phyloP scores from a whole-genome alignment of 2,888 invertebrate species.

The Oligia strigilis region DNA sequence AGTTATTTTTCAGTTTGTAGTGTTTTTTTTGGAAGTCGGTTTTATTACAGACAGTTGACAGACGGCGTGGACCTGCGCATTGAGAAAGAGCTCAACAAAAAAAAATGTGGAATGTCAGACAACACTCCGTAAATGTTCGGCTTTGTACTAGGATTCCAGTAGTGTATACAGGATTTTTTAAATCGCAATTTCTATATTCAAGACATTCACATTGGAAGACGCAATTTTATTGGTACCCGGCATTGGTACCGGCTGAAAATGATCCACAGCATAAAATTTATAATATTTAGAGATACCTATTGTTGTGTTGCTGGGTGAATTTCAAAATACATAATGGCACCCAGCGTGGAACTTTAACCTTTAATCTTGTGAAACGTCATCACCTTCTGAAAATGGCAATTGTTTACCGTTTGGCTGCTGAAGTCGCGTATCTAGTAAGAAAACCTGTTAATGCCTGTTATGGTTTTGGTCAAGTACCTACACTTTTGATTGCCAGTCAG shows the following conservation, averaged over 20 bases:
- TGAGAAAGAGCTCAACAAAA: not conserved
- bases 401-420: not conserved
- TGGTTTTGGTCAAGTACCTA: not conserved
- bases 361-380: not conserved
- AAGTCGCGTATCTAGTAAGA: not conserved
- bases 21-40: too few relatives aligned
- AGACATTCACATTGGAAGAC: not conserved
- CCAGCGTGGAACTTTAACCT: not conserved
- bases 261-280: not conserved
- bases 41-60: not conserved
- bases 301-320: not conserved
- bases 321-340: not conserved
- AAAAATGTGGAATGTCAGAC: not conserved
- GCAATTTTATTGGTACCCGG: not conserved
- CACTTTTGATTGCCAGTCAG: not conserved
- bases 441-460: not conserved
- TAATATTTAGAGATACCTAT: not conserved
- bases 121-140: not conserved
- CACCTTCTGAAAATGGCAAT: not conserved
- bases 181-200: not conserved
- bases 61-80: not conserved
- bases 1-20: too few relatives aligned
- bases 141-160: not conserved
- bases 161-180: not conserved
- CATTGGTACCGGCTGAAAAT: not conserved